Evolutionary conservation across 2,888 invertebrate species (phyloP).

Genomic region (Coremacera marginata): DNA sequence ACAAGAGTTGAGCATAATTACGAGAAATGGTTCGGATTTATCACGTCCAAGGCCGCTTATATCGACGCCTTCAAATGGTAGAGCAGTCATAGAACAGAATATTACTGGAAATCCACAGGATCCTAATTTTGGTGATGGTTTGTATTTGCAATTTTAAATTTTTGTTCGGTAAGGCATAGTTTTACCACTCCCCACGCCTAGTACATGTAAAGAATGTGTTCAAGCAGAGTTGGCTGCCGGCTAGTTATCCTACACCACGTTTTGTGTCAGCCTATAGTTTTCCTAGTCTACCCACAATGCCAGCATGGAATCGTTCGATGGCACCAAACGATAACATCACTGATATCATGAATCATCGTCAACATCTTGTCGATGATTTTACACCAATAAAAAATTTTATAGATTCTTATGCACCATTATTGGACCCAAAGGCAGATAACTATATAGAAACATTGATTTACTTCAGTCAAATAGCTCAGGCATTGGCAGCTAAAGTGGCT

Average conservation of each 20-base stretch:
- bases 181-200: slow-evolving; percentile 56
- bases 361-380: slow-evolving; percentile 87
- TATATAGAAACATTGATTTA: slow-evolving; percentile 81
- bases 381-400: slow-evolving; percentile 74
- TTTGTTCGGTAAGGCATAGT: neutral
- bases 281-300: slow-evolving; percentile 86
- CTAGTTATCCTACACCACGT: slow-evolving; percentile 82
- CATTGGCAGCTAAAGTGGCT: slow-evolving; percentile 86
- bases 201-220: slow-evolving; percentile 92
- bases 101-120: slow-evolving; percentile 84
- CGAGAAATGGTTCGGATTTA: slow-evolving; percentile 56
- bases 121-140: slow-evolving; percentile 86
- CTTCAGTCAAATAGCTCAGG: slow-evolving; percentile 91
- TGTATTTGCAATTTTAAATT: slow-evolving; percentile 45
- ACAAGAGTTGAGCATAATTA: slow-evolving; percentile 71
- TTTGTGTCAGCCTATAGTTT: slow-evolving; percentile 97
- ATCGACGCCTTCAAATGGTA: slow-evolving; percentile 94
- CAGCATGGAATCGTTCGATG: slow-evolving; percentile 76
- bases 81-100: slow-evolving; percentile 75
- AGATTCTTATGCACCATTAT: slow-evolving; percentile 75
- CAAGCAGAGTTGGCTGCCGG: slow-evolving; percentile 83
- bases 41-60: slow-evolving; percentile 72
- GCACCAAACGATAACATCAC: slow-evolving; percentile 72
- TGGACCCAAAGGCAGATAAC: slow-evolving; percentile 70
- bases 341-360: slow-evolving; percentile 80